Evolutionary conservation across 2,888 invertebrate species (phyloP), one percentile per base, ranked within the genome.

Genomic region (Sarcophaga variegata): DNA sequence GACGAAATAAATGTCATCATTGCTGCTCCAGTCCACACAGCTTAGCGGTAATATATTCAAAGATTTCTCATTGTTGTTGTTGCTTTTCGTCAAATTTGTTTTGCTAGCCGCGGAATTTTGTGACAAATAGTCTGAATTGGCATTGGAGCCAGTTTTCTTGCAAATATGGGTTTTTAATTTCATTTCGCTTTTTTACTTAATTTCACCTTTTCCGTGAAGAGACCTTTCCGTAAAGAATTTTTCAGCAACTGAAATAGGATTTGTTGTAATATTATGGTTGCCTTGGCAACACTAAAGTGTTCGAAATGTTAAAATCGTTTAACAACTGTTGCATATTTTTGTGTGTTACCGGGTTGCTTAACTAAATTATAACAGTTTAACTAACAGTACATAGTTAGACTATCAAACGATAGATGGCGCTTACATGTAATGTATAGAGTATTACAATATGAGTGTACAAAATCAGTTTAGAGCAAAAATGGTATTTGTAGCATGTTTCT

Each of bases 1-100:
- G 90, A 97, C 97, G 37, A 98, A 98, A 94, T 97, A 97, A 71
- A 98, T 96, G 93, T 99, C 99, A 93, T 99, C 99, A 47, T 97
- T 96, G 89, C 96, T 97, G 92, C 97, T 97, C 99, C 99, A 99
- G 89, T 97, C 97, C 17, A 98, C 96, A 93, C 98, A 98, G 85
- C 97, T 96, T 14, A 98, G 96, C n/a, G 97, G 95, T 90, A 96
- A 97, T 37, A 78, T 81, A 79, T 81, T 76, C 67, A 78, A 45
- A 12, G 79, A 45, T 86, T 94, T 88, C 0, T 83, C 74, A 14
- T 63, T 82, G n/a, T 60, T 72, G 1, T 47, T 67, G 59, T 47
- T 82, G 8, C 76, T 45, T 20, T 85, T 85, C 0, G 70, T 14
- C 0, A 11, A 71, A 11, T 37, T 66, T 17, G 62, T 17, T 59